Base-by-base conservation (phyloP, 2,797 vertebrate genomes). In the Cryptoblepharus egeriae region DNA sequence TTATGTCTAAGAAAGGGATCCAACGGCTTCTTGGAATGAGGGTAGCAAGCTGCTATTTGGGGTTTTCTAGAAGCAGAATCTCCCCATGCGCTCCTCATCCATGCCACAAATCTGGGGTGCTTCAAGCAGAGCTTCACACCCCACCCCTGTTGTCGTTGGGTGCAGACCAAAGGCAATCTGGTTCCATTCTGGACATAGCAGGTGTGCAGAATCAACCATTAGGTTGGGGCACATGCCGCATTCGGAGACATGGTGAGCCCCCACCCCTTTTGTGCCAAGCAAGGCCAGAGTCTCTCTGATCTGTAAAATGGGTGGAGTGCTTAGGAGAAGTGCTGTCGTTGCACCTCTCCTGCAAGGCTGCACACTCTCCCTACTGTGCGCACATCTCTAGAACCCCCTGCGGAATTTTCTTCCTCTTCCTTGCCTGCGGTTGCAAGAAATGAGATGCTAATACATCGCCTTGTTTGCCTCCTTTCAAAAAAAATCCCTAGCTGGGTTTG, bases 281-380 rank as follows among this genome's bases (percentile, higher is more conserved):
- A 9, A 32, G 13, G 80, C 80, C 49, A 39, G 64, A 15, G 52
- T 20, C 24, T 60, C 28, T 35, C 75, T 1, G 45, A 3, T 18
- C 67, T 72, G 80, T 52, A 6, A 37, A 65, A 71, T 64, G 81
- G 75, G 69, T 80, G 79, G 79, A 72, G 78, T 6, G 42, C n/a
- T 28, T 24, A 49, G 60, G 5, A 65, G n/a, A 45, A 24, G 75
- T 24, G 61, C 75, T 39, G 42, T 28, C 49, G 1, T 15, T 11
- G 79, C 58, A 3, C n/a, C 67, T 10, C 58, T 52, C 39, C 68
- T 3, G n/a, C 68, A 5, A 42, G 32, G 9, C 67, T 3, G 32
- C 37, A 4, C 35, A 18, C 55, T 28, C 49, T 24, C 37, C 2
- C 39, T 42, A 42, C 39, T 9, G 20, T 20, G 1, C 28, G 30